Evolutionary conservation across 2,797 vertebrate genomes (phyloP), one percentile per base, ranked within the genome.

Genomic region (Anguilla anguilla): DNA sequence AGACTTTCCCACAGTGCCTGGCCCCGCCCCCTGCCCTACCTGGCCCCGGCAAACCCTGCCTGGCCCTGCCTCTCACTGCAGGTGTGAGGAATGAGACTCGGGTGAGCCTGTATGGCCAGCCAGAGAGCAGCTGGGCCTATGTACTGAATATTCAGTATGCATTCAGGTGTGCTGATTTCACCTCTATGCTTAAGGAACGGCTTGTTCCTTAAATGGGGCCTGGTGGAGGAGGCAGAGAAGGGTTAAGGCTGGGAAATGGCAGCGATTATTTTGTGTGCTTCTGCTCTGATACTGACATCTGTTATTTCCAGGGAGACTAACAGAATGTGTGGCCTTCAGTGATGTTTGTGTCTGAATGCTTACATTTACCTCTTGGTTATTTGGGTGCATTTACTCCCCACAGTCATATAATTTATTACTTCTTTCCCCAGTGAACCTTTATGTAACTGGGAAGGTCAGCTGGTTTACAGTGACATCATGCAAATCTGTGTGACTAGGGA

Each of bases 11-110:
- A 74, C 72, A 39, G 0, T 15, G 72, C 72, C 72, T 28, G 64
- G 64, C 64, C 64, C 61, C 64, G 64, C 64, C 61, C n/a, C 22
- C 22, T 2, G 22, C 19, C 25, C 55, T 17, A 3, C 55, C 22
- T 67, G 64, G 64, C 64, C 64, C 22, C 25, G 25, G 25, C 64
- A 4, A n/a, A 2, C n/a, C 25, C 25, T 0, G 1, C 3, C 25
- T 67, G 64, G 22, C 59, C 67, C 67, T 10, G 67, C 25, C 67
- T 7, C n/a, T 31, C 25, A 6, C 25, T 72, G 93, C 92, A 90
- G 88, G 91, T 89, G 93, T 94, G 94, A 93, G 94, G 94, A 95
- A 95, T 95, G 95, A 94, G 92, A 13, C 31, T 74, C 28, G 5
- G 72, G 28, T 74, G 31, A 74, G 72, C 72, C 31, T 13, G 11